Evolutionary conservation across 2,888 invertebrate genomes (phyloP), one percentile per base, ranked within the genome.

Genomic region (Fragum whitleyi): DNA sequence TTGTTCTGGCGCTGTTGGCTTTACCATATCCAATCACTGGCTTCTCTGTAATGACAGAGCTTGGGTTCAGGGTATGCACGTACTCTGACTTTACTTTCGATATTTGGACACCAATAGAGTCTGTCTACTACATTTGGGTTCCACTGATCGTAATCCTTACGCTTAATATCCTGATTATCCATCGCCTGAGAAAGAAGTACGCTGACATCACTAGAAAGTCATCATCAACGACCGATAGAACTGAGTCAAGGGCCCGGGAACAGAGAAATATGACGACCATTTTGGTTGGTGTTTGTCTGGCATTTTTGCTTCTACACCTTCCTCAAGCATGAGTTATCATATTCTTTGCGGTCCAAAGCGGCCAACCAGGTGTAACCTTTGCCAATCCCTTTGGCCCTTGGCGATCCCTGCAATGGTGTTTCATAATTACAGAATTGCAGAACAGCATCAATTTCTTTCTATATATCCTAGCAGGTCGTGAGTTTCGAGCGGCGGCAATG

Each of bases 81-180:
- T 69, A 59, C 14, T 51, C 73, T 7, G 51, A 57, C 6, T 69
- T 73, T 21, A 19, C 51, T 2, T 51, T 55, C 28, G 23, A 9
- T 19, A 29, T 39, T 9, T 73, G 68, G 73, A 57, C 32, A 14
- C 57, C 51, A 16, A 61, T 68, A 36, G 73, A 78, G 47, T 29
- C 68, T 19, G 59, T 61, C 21, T 78, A 62, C 26, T 61, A 73
- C 21, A 69, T 78, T 21, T 78, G 68, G 47, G 36, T 78, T 16
- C 77, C 77, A 28, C 6, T 68, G 0, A 26, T 78, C 19, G 21
- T 68, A 26, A 57, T 69, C 19, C 14, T 19, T 23, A 16, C 53
- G 16, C 65, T 59, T 2, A 78, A 78, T 16, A 36, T 36, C n/a
- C 5, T 53, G 21, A 78, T 78, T 51, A 26, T 78, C 2, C 1